These are phyloP conservation scores for Galbula dea DNA, from an alignment of 2,113 vertebrate genomes.

Conservation along the genomic window DNA sequence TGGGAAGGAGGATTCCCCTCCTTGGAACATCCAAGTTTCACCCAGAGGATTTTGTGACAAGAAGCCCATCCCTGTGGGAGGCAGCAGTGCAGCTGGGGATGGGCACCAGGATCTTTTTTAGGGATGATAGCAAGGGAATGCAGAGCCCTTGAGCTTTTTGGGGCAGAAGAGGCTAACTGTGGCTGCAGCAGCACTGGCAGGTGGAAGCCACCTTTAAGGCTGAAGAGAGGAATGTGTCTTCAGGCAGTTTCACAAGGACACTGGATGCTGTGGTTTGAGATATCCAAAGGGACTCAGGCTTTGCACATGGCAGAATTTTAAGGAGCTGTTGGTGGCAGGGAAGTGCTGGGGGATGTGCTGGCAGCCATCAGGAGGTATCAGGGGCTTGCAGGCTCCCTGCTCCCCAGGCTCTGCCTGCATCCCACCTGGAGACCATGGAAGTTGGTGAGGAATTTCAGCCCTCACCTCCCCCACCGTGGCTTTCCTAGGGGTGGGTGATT, in stretches of 20 bases:
- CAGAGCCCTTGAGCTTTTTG: rapidly evolving
- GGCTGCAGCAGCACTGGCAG: neutral
- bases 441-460: conserved; percentile 75
- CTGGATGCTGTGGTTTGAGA: rapidly evolving
- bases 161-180: rapidly evolving
- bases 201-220: too few relatives aligned
- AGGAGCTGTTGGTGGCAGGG: too few relatives aligned
- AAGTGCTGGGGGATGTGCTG: too few relatives aligned
- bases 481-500: neutral
- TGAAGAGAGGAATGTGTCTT: rapidly evolving
- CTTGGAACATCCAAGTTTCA: neutral
- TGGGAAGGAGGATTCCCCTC: neutral
- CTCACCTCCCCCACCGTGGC: neutral
- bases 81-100: neutral
- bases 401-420: too few relatives aligned
- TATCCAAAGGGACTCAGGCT: too few relatives aligned
- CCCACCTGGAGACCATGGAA: too few relatives aligned
- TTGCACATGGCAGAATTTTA: too few relatives aligned
- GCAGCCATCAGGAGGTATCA: too few relatives aligned
- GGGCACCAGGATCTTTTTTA: rapidly evolving
- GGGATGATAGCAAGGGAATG: rapidly evolving
- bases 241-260: neutral
- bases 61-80: rapidly evolving
- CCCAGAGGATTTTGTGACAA: rapidly evolving
- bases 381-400: too few relatives aligned